Percentiles rank a stretch among this genome's conserved stretches.
These are phyloP conservation scores for Chloropsis hardwickii DNA, from an alignment of 2,113 vertebrate genomes.

Conservation along the genomic window DNA sequence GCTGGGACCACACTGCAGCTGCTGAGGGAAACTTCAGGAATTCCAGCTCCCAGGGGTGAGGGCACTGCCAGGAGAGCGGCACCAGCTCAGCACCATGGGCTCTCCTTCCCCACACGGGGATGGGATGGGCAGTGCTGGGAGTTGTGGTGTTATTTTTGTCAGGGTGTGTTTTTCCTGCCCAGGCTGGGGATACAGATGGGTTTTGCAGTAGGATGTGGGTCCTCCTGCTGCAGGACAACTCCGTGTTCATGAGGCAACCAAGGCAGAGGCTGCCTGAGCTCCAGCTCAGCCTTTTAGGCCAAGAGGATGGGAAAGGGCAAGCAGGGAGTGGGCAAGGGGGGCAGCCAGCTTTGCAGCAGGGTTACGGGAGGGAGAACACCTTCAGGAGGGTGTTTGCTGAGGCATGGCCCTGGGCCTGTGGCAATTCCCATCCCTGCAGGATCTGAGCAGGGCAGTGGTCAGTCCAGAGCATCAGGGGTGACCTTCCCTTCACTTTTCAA, in stretches of 20 bases:
- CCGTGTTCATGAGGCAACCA: accelerated
- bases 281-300: neutral
- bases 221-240: neutral
- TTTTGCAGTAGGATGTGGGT: neutral
- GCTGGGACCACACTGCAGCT: too few relatives aligned
- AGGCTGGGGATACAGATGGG: accelerated
- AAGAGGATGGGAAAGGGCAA: neutral
- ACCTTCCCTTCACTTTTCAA: neutral
- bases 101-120: neutral
- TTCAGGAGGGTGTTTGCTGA: neutral
- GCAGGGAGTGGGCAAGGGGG: neutral
- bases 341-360: neutral
- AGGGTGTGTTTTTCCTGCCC: neutral
- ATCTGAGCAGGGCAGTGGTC: neutral
- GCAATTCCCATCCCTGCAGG: neutral
- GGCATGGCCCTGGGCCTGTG: neutral
- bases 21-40: neutral
- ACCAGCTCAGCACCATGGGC: accelerated
- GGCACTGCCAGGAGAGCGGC: accelerated
- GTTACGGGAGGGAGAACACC: neutral
- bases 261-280: neutral
- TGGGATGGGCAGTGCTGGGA: neutral
- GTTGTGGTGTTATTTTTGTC: neutral
- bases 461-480: accelerated
- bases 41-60: neutral